phyloP scores from a whole-genome alignment of 2,797 vertebrate genomes.

The Hemibagrus guttatus region DNA sequence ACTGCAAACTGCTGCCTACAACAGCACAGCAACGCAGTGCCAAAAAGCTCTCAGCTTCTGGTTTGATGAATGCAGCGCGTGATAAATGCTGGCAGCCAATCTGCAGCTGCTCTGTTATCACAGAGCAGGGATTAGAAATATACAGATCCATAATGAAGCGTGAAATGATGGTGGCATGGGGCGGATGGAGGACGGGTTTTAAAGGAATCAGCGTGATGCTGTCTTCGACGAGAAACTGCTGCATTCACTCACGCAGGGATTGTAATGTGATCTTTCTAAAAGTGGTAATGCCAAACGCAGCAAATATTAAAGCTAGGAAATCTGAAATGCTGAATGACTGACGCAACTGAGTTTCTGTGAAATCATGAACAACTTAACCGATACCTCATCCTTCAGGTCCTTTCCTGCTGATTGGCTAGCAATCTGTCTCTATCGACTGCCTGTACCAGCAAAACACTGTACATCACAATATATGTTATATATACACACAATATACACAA shows the following conservation, averaged over 20 bases:
- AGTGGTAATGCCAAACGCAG: constrained; percentile 19
- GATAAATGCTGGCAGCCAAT: constrained; percentile 76
- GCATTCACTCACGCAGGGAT: constrained; percentile 12
- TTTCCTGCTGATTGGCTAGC: constrained; percentile 3
- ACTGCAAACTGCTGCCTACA: constrained; percentile 10
- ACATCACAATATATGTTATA: too few relatives aligned
- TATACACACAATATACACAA: too few relatives aligned
- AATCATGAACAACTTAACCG: background rate
- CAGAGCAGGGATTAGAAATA: constrained; percentile 51
- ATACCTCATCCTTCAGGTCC: background rate
- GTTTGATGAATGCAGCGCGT: constrained; percentile 75
- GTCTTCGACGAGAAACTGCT: constrained; percentile 24
- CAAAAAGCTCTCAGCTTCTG: constrained; percentile 19
- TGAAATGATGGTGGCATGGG: constrained; percentile 63
- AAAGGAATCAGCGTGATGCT: constrained; percentile 42
- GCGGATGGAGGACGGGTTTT: constrained; percentile 32
- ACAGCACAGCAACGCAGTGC: constrained; percentile 46
- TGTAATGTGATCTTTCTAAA: constrained; percentile 33
- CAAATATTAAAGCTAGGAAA: constrained; percentile 20
- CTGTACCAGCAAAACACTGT: constrained; percentile 10
- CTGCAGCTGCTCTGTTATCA: constrained; percentile 67
- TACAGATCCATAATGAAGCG: constrained; percentile 68
- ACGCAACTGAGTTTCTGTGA: background rate
- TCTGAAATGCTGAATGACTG: constrained; percentile 19
- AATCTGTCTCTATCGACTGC: background rate